These are phyloP conservation scores for Carollia perspicillata DNA, from an alignment of 2,113 vertebrate species.

Conservation along the genomic window DNA sequence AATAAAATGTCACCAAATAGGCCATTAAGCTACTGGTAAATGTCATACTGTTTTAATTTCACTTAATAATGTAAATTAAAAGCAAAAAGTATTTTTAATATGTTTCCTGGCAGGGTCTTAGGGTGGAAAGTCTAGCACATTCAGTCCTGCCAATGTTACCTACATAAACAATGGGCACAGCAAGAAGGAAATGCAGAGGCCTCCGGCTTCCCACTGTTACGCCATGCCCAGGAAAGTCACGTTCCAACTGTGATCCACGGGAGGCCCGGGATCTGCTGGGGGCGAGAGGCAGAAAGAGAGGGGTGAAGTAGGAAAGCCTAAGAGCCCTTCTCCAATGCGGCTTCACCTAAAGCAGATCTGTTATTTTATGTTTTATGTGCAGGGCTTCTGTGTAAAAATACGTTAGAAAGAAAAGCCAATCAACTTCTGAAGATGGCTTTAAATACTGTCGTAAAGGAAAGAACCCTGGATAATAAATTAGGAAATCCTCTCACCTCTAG, in stretches of 20 bases:
- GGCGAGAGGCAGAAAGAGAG: background rate
- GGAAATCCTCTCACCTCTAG: background rate
- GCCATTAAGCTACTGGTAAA: slow-evolving; percentile 66
- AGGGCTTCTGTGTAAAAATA: background rate
- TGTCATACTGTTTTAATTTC: slow-evolving; percentile 60
- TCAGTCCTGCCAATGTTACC: background rate
- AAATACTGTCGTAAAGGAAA: background rate
- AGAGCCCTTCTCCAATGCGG: accelerated
- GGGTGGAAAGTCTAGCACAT: background rate
- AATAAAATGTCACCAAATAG: slow-evolving; percentile 73
- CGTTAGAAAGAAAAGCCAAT: background rate
- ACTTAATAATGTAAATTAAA: slow-evolving; percentile 42
- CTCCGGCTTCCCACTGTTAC: background rate
- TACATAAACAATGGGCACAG: background rate
- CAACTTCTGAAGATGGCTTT: background rate
- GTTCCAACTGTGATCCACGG: background rate
- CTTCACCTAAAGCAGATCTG: background rate
- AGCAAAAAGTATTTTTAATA: background rate
- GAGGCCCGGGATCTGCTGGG: background rate
- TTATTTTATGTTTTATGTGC: background rate
- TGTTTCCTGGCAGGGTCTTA: background rate
- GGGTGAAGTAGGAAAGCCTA: too few relatives aligned
- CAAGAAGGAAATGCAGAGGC: background rate
- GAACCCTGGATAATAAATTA: background rate
- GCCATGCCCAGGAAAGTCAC: background rate